Evolutionary conservation across 2,113 vertebrate genomes (phyloP).

Genomic region (Andinoacara biseriatus): DNA sequence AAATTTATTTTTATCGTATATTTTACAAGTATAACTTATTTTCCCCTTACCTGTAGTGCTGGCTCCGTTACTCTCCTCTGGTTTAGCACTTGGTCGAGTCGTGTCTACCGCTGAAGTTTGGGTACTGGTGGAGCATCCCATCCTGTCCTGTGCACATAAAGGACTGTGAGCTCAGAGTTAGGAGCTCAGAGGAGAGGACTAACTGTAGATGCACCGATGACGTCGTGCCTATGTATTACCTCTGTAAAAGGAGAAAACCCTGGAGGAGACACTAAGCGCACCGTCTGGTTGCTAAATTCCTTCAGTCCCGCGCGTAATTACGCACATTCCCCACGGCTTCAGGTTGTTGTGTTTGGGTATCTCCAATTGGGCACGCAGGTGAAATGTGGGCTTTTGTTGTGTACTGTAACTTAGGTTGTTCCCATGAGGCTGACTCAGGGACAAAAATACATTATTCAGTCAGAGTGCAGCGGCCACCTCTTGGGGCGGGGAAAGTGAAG

Average conservation of each 20-base stretch:
- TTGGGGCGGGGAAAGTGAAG: slow-evolving; percentile 45
- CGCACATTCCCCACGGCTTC: slow-evolving; percentile 18
- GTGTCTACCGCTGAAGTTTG: slow-evolving; percentile 72
- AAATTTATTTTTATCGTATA: neutral
- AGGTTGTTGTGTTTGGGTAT: neutral
- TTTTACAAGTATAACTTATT: neutral
- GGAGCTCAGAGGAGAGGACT: neutral
- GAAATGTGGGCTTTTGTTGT: slow-evolving; percentile 52
- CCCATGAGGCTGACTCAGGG: slow-evolving; percentile 42
- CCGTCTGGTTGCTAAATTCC: slow-evolving; percentile 13
- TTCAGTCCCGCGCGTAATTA: slow-evolving; percentile 46
- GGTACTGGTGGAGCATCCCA: slow-evolving; percentile 76
- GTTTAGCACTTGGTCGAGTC: slow-evolving; percentile 61
- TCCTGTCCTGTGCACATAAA: slow-evolving; percentile 69
- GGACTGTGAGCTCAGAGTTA: slow-evolving; percentile 27
- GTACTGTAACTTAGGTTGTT: slow-evolving; percentile 51
- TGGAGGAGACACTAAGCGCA: neutral
- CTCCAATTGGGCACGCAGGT: slow-evolving; percentile 8
- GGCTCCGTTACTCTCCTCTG: slow-evolving; percentile 73
- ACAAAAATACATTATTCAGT: slow-evolving; percentile 61
- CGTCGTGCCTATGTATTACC: slow-evolving; percentile 38
- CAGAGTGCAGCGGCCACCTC: slow-evolving; percentile 17
- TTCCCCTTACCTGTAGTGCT: slow-evolving; percentile 66
- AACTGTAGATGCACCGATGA: slow-evolving; percentile 40
- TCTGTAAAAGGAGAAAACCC: slow-evolving; percentile 19